phyloP scores from a whole-genome alignment of 2,113 vertebrate genomes.

The Chionodraco myersi region DNA sequence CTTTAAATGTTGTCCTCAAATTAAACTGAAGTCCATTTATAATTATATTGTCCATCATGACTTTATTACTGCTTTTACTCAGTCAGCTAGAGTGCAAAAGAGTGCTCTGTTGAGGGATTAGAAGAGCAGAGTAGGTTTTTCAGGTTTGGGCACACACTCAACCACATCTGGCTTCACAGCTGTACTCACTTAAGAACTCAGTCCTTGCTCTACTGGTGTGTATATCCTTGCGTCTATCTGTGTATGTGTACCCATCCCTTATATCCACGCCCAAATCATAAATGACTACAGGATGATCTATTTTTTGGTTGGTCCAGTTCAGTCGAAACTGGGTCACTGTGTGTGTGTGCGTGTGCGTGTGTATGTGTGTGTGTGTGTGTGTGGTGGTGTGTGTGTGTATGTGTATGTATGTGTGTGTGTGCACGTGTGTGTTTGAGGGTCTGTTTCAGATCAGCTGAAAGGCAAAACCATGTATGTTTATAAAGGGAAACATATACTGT shows the following conservation, averaged over 20 bases:
- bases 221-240: constrained; percentile 42
- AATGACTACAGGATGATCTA: constrained; percentile 63
- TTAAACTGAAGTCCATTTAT: constrained; percentile 9
- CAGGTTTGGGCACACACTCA: constrained; percentile 54
- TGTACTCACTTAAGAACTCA: constrained; percentile 62
- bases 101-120: constrained; percentile 27
- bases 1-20: constrained; percentile 12
- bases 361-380: constrained; percentile 38
- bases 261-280: constrained; percentile 51
- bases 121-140: constrained; percentile 46
- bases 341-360: constrained; percentile 28
- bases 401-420: constrained; percentile 32
- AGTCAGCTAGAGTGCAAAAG: constrained; percentile 1
- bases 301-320: constrained; percentile 64
- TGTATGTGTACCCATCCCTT: constrained; percentile 51
- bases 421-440: constrained; percentile 42
- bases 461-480: constrained; percentile 68
- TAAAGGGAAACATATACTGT: constrained; percentile 57
- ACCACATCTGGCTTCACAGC: constrained; percentile 75
- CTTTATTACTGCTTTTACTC: not conserved
- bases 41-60: not conserved
- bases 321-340: constrained; percentile 71
- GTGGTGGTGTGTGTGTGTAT: constrained; percentile 19
- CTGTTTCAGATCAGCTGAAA: constrained; percentile 68
- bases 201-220: constrained; percentile 46